Base-by-base conservation (phyloP, 2,113 vertebrate species). In the Sula dactylatra region DNA sequence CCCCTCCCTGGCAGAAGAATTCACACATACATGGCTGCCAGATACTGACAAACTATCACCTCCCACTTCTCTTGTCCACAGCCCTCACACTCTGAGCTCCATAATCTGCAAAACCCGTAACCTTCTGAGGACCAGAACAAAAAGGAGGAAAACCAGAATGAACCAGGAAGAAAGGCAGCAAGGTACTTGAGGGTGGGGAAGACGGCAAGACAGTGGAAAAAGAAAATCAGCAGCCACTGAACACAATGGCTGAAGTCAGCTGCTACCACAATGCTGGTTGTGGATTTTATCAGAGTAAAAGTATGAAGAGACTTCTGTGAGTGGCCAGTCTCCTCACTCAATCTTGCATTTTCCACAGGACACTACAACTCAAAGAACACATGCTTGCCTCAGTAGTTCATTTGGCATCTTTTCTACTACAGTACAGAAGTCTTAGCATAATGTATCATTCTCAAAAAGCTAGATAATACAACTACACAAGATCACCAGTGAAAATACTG, bases 71-170 rank as follows among this genome's bases (percentile, higher is more conserved):
- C 38, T 55, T 26, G 34, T 54, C 55, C 2, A 6, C 65, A 74
- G 73, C n/a, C 50, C 27, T 56, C 49, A 52, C 20, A 7, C 47
- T 47, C 64, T 20, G 32, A 88, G 66, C 52, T 88, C 38, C 2
- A 4, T 9, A 19, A 71, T 21, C 32, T 58, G 31, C 27, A 74
- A 82, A 84, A 40, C 26, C 15, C 0, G 0, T 61, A 87, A 31
- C 11, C 5, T 31, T 54, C 47, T 6, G 4, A 94, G 34, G 29
- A 83, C 26, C 54, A 58, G 42, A 73, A 65, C 6, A 66, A 25
- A n/a, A 13, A 70, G 8, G 15, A 82, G 8, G 42, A 64, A 91
- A 65, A 61, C 0, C 62, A 77, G 45, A 83, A 88, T 5, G 7
- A 93, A 66, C 12, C 44, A 70, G 18, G 24, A 92, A 77, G 40